Conservation (phyloP, 2,888 invertebrate species). For the Aspidiotus rigidus region DNA sequence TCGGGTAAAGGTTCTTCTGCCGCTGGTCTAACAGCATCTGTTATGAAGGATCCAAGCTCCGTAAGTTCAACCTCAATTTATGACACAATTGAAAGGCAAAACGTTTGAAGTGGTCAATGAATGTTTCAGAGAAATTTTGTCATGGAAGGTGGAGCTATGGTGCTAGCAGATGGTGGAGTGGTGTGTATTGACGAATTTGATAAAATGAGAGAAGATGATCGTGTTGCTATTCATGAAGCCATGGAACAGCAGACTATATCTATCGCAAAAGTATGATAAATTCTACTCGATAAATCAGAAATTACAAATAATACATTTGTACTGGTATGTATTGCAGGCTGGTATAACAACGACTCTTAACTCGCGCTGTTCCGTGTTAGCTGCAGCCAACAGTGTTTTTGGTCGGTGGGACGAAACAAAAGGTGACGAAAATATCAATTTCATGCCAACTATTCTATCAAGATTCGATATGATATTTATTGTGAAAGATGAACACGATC, state of each 20-base stretch:
- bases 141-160: slow-evolving; percentile 99
- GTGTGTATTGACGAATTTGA: slow-evolving; percentile 99
- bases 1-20: slow-evolving; percentile 99
- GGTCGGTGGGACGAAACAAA: slow-evolving; percentile 98
- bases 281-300: not conserved
- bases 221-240: slow-evolving; percentile 98
- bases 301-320: not conserved
- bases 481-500: slow-evolving; percentile 93
- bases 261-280: slow-evolving; percentile 71
- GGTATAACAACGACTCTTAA: slow-evolving; percentile 98
- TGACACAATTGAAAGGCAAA: not conserved
- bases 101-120: not conserved
- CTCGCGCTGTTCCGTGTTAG: slow-evolving; percentile 96
- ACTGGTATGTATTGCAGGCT: slow-evolving; percentile 56
- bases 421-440: slow-evolving; percentile 96
- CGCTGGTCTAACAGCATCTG: slow-evolving; percentile 96
- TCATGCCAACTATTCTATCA: slow-evolving; percentile 99
- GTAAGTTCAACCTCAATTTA: slow-evolving; percentile 51
- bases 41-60: slow-evolving; percentile 82
- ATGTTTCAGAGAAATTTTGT: slow-evolving; percentile 74
- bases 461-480: slow-evolving; percentile 99
- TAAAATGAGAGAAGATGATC: slow-evolving; percentile 98
- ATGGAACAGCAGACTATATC: slow-evolving; percentile 99
- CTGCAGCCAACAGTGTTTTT: slow-evolving; percentile 96
- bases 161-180: slow-evolving; percentile 95